Conservation (phyloP, 2,888 invertebrate genomes). For the Leptopilina syphax region DNA sequence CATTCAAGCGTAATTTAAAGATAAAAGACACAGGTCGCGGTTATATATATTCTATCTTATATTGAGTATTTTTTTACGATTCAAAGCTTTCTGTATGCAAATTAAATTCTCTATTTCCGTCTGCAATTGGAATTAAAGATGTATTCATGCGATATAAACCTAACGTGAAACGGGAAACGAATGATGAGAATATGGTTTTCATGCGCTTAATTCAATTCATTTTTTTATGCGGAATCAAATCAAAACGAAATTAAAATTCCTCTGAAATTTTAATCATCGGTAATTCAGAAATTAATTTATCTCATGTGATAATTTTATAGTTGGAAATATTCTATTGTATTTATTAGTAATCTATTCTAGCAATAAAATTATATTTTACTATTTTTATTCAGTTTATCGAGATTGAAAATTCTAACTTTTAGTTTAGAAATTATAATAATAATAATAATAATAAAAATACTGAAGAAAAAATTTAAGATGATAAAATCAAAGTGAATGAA, state of each 20-base stretch:
- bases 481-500: neutral
- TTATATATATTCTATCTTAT: constrained; percentile 12
- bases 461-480: neutral
- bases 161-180: neutral
- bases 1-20: constrained; percentile 21
- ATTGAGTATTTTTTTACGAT: neutral
- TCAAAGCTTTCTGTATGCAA: constrained; percentile 21
- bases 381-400: too few relatives aligned
- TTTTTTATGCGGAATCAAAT: neutral
- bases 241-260: too few relatives aligned
- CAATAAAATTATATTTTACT: too few relatives aligned
- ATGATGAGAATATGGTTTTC: neutral
- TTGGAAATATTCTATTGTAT: too few relatives aligned
- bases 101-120: constrained; percentile 21
- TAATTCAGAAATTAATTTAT: too few relatives aligned
- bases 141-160: constrained; percentile 1
- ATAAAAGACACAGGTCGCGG: constrained; percentile 18
- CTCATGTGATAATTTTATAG: too few relatives aligned
- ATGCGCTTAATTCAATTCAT: neutral
- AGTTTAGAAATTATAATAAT: too few relatives aligned
- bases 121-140: constrained; percentile 18
- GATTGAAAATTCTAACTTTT: too few relatives aligned
- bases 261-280: too few relatives aligned
- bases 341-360: too few relatives aligned
- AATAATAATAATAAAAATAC: neutral